Evolutionary conservation across 2,888 invertebrate genomes (phyloP).

Genomic region (Marasmarcha lunaedactyla): DNA sequence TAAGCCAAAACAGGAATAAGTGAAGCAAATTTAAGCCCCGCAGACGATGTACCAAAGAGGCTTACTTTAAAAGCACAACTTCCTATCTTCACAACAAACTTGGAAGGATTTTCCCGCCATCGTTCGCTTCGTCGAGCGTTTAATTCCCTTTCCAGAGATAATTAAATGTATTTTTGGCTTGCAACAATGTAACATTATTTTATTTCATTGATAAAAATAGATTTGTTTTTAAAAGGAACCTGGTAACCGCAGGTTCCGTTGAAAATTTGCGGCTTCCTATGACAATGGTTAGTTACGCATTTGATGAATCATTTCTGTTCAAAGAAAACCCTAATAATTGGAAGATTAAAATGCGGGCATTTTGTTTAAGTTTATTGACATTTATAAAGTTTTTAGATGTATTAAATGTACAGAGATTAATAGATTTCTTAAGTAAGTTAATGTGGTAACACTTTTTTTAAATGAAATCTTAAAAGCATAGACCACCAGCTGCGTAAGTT

Average conservation of each 20-base stretch:
- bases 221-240: neutral
- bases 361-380: too few species aligned
- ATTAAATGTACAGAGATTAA: too few species aligned
- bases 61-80: conserved; percentile 49
- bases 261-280: neutral
- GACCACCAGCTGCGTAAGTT: conserved; percentile 49
- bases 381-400: too few species aligned
- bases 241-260: neutral
- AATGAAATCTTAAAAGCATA: conserved; percentile 2
- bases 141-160: conserved; percentile 21
- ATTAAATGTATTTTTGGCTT: conserved; percentile 25
- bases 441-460: too few species aligned
- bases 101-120: conserved; percentile 20
- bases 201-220: neutral
- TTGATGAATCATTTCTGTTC: neutral
- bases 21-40: conserved; percentile 17
- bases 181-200: conserved; percentile 8
- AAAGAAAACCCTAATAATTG: neutral
- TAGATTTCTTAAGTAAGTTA: too few species aligned
- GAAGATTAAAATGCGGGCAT: too few species aligned
- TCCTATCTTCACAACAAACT: conserved; percentile 23
- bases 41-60: conserved; percentile 28
- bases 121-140: conserved; percentile 19
- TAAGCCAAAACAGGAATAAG: conserved; percentile 3
- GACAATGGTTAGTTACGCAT: neutral